Percentiles rank a stretch among this genome's conserved stretches.
phyloP scores from a whole-genome alignment of 2,888 invertebrate genomes.

The Melolontha melolontha region DNA sequence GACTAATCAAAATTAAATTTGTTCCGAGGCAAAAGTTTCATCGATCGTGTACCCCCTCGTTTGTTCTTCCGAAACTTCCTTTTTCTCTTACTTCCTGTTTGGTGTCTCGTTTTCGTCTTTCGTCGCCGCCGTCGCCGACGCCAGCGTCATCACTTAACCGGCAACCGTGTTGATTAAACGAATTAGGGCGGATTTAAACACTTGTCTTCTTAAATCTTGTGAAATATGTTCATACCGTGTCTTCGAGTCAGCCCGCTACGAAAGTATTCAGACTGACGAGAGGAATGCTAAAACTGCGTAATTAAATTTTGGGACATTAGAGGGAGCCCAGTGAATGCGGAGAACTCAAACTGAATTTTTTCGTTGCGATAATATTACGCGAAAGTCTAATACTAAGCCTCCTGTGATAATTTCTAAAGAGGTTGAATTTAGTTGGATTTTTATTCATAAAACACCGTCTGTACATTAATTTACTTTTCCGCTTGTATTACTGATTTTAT shows the following conservation, averaged over 20 bases:
- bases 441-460: too few relatives aligned
- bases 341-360: conserved; percentile 20
- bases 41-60: conserved; percentile 3
- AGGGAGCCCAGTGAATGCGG: background rate
- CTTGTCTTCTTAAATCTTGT: conserved; percentile 32
- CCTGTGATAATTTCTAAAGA: too few relatives aligned
- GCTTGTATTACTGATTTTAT: too few relatives aligned
- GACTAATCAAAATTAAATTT: conserved; percentile 33
- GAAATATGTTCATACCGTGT: conserved; percentile 33
- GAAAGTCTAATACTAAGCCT: too few relatives aligned
- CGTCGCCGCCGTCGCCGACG: conserved; percentile 4
- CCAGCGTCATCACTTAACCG: conserved; percentile 18
- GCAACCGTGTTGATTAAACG: conserved; percentile 34
- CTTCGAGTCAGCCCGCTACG: background rate
- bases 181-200: conserved; percentile 34
- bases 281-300: conserved; percentile 34
- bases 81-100: conserved; percentile 11
- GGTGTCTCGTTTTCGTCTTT: conserved; percentile 9
- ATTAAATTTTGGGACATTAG: conserved; percentile 29
- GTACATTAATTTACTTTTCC: too few relatives aligned
- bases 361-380: conserved; percentile 7
- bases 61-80: background rate
- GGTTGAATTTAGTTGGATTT: too few relatives aligned
- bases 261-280: conserved; percentile 29
- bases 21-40: conserved; percentile 19